Conservation (phyloP, 1,140 invertebrate species). For the Heliconius congener region DNA sequence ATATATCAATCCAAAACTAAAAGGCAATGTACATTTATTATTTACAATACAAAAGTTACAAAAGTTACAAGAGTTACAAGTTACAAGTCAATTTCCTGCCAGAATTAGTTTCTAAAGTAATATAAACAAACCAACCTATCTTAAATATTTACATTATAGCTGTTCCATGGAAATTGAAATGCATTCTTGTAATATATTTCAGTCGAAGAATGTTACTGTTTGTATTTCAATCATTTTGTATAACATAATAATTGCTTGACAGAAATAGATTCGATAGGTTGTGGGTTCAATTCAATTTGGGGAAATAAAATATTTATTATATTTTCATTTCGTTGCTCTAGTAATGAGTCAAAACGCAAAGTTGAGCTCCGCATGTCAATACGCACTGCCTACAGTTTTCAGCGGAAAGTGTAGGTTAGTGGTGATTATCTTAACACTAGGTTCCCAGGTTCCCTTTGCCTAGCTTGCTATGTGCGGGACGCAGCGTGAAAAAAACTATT, state of each 20-base stretch:
- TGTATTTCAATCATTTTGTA: neutral
- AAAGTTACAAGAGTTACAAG: neutral
- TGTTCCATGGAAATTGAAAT: neutral
- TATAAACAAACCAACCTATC: neutral
- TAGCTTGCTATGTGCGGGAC: no score
- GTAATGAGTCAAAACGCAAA: no score
- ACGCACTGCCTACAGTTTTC: no score
- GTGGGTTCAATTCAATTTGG: neutral
- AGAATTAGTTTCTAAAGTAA: neutral
- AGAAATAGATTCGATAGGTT: neutral
- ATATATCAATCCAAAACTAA: no score
- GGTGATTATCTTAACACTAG: neutral
- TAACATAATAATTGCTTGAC: neutral
- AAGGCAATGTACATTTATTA: no score
- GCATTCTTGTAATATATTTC: neutral
- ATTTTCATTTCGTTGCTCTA: no score
- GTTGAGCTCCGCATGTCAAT: no score
- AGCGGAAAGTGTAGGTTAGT: no score
- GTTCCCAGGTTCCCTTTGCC: neutral
- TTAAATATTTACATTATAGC: neutral
- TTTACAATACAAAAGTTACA: no score
- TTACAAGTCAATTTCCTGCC: conserved; percentile 1
- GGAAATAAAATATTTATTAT: no score
- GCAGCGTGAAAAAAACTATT: neutral
- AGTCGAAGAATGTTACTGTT: neutral